Base-by-base conservation (phyloP, 2,888 invertebrate species). In the Leptinotarsa tumamoca region DNA sequence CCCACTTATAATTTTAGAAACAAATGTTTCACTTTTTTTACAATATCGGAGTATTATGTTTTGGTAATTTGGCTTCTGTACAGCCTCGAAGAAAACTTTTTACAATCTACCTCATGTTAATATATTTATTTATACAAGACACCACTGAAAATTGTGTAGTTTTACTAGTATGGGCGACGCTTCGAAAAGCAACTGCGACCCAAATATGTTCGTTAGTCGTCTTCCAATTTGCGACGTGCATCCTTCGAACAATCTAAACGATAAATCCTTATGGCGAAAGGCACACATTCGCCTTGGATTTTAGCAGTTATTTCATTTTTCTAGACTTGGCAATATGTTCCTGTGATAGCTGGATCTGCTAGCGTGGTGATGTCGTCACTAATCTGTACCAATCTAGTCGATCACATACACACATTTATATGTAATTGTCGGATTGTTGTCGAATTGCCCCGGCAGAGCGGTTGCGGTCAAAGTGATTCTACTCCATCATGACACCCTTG, bases 401-500 rank as follows among this genome's bases (percentile, higher is more conserved):
- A 56, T 78, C 71, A 69, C 67, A 68, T 61, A 50, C 61, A 58
- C 63, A 68, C 67, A 63, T 43, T 61, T 72, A 67, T 33, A 67
- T 68, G 49, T 50, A 67, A 70, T 77, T 63, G 61, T 72, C 72
- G 67, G 72, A 68, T 76, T 70, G 67, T 51, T 51, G 61, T 67
- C 72, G 52, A 63, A 68, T 76, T 66, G 73, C 63, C 71, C 61
- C 56, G 76, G 80, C 76, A 78, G 79, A 79, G 72, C 75, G 72
- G 76, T 72, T 76, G 78, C 70, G 77, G 80, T 75, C 71, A 27
- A 63, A 79, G 84, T 58, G 76, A 68, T 68, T 82, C 82, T 81
- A 81, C 82, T 82, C 80, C 82, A 79, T 80, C 84, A 83, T 82
- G 83, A 77, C 79, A 81, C 79, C 80, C 80, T 79, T 33, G 63